These are phyloP conservation scores for Ivindomyrus marchei DNA, from an alignment of 2,113 vertebrate species.

Conservation along the genomic window DNA sequence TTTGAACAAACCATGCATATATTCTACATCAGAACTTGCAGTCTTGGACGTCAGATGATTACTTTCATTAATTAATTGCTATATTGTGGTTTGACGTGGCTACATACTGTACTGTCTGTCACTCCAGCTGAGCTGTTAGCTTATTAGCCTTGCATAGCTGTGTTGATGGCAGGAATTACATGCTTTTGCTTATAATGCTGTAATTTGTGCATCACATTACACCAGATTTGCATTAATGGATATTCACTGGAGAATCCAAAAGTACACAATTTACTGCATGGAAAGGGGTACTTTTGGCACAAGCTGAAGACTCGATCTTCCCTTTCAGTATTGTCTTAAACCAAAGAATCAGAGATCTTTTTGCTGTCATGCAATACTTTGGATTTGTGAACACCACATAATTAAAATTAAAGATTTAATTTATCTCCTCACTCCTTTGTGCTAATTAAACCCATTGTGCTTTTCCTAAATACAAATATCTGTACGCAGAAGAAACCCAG, in stretches of 20 bases:
- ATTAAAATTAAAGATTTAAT: background rate
- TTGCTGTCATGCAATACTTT: background rate
- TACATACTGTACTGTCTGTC: background rate
- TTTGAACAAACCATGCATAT: background rate
- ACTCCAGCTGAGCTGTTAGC: background rate
- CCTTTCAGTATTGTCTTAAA: background rate
- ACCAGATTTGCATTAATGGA: background rate
- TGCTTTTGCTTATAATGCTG: background rate
- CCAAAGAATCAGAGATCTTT: background rate
- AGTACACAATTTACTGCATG: background rate
- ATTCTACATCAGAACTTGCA: background rate
- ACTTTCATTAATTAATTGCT: background rate
- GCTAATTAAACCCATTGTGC: constrained; percentile 7
- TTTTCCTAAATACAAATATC: background rate
- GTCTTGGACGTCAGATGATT: background rate
- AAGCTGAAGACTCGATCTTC: background rate
- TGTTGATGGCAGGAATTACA: background rate
- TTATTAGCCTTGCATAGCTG: background rate
- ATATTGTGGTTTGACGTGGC: background rate
- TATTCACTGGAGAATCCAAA: background rate
- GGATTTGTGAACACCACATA: background rate
- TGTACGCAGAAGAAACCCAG: constrained; percentile 1
- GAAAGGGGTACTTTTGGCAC: background rate
- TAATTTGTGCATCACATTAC: background rate
- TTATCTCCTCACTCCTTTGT: background rate